A percentile compares a stretch with the other conserved stretches of the same genome.
phyloP scores from a whole-genome alignment of 2,113 vertebrate species.

The Tringa solitaria region DNA sequence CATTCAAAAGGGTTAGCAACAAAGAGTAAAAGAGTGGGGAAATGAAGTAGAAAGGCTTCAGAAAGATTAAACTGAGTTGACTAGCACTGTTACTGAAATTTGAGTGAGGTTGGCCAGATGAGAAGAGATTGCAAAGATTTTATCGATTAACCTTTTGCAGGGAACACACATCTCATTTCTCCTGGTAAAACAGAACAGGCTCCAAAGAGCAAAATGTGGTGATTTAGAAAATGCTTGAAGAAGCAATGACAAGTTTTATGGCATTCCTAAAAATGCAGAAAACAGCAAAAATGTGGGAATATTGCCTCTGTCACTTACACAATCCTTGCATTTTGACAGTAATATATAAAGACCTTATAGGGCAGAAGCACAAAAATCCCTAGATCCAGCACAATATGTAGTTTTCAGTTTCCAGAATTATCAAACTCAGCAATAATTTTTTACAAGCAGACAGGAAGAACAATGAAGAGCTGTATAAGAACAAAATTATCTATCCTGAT shows the following conservation, averaged over 20 bases:
- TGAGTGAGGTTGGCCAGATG: conserved; percentile 23
- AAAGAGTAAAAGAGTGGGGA: neutral
- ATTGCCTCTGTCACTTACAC: conserved; percentile 20
- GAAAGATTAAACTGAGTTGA: conserved; percentile 1
- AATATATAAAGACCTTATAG: neutral
- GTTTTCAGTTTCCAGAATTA: conserved; percentile 35
- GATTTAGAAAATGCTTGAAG: conserved; percentile 22
- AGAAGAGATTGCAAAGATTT: conserved; percentile 46
- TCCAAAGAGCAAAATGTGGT: conserved; percentile 8
- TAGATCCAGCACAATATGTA: neutral
- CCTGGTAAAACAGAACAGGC: conserved; percentile 39
- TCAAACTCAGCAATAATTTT: conserved; percentile 5
- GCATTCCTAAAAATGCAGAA: conserved; percentile 33
- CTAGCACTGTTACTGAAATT: conserved; percentile 25
- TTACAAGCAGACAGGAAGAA: conserved; percentile 16
- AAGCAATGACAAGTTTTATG: conserved; percentile 55
- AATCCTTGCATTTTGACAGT: conserved; percentile 7
- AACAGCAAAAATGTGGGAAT: conserved; percentile 36
- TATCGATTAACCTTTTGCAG: conserved; percentile 38
- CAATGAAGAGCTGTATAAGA: conserved; percentile 42
- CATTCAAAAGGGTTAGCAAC: neutral
- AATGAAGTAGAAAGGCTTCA: neutral
- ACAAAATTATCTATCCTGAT: conserved; percentile 29
- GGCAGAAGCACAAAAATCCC: neutral
- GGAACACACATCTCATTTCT: conserved; percentile 45